phyloP scores from a whole-genome alignment of 2,797 vertebrate species.

The Oreonectes daqikongensis region DNA sequence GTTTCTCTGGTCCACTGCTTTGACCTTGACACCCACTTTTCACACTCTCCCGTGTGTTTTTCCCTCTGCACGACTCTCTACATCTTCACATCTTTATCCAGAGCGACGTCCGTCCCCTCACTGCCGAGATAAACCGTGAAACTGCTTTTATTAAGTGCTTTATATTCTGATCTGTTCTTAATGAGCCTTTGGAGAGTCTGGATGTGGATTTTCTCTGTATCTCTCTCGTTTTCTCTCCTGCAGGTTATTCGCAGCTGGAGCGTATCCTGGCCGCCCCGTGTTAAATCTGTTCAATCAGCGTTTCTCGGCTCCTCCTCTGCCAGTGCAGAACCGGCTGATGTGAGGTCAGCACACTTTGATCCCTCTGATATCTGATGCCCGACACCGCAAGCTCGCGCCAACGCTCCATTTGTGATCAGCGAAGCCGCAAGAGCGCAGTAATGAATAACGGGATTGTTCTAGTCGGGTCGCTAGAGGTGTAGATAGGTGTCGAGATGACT shows the following conservation, averaged over 20 bases:
- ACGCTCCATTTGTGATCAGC: slow-evolving; percentile 17
- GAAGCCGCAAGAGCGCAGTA: slow-evolving; percentile 2
- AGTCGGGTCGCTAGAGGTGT: neutral
- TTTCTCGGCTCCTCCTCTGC: slow-evolving; percentile 42
- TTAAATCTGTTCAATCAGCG: slow-evolving; percentile 50
- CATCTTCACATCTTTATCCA: slow-evolving; percentile 31
- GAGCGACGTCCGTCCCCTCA: slow-evolving; percentile 17
- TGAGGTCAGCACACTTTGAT: slow-evolving; percentile 47
- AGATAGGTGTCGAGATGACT: neutral
- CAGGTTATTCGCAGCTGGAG: slow-evolving; percentile 41
- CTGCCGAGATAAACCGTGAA: slow-evolving; percentile 36
- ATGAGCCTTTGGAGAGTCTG: slow-evolving; percentile 43
- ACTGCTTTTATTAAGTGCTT: slow-evolving; percentile 45
- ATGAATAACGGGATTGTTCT: neutral
- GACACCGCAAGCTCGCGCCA: neutral
- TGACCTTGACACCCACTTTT: slow-evolving; percentile 52
- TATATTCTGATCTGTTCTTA: slow-evolving; percentile 38
- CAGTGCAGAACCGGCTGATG: slow-evolving; percentile 21
- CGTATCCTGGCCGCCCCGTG: slow-evolving; percentile 18
- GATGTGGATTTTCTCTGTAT: slow-evolving; percentile 24
- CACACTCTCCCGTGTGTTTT: slow-evolving; percentile 9
- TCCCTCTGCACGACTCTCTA: neutral
- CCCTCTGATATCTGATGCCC: slow-evolving; percentile 6
- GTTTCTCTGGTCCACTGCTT: slow-evolving; percentile 46
- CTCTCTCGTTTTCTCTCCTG: slow-evolving; percentile 24